These are phyloP conservation scores for Salarias fasciatus DNA, from an alignment of 2,797 vertebrate species.

Conservation along the genomic window DNA sequence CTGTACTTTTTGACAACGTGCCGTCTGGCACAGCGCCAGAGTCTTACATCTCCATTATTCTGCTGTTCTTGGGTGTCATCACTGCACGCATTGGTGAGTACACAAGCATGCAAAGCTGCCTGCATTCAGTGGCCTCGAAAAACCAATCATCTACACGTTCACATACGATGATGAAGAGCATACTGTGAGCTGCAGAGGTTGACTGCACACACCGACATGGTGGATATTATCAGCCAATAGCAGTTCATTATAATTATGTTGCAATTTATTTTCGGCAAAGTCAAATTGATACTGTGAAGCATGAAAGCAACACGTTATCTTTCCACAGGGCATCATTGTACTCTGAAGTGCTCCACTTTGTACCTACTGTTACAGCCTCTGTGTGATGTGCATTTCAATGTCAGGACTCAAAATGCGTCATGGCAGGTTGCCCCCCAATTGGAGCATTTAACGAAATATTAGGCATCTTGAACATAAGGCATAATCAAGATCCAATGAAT, in stretches of 20 bases:
- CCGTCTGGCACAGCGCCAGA: constrained; percentile 77
- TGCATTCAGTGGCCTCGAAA: constrained; percentile 1
- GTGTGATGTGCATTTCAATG: too few species aligned
- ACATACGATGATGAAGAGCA: background rate
- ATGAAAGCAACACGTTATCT: too few species aligned
- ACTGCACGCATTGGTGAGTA: constrained; percentile 85
- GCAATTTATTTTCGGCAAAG: background rate
- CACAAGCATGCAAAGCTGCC: background rate
- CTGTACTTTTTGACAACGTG: constrained; percentile 83
- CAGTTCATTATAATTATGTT: background rate
- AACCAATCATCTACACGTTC: background rate
- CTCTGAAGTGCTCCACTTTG: background rate
- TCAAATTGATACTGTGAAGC: background rate
- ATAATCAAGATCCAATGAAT: background rate
- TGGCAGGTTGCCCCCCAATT: too few species aligned
- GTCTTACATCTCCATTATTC: constrained; percentile 84
- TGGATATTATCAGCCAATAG: too few species aligned
- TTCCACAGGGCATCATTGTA: too few species aligned
- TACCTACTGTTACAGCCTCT: background rate
- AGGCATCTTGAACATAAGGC: too few species aligned
- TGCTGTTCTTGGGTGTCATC: constrained; percentile 87
- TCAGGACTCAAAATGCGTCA: too few species aligned
- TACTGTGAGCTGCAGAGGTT: background rate
- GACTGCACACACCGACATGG: background rate
- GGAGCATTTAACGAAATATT: too few species aligned